Base-by-base conservation (phyloP, 2,888 invertebrate species). In the Amorpha juglandis region DNA sequence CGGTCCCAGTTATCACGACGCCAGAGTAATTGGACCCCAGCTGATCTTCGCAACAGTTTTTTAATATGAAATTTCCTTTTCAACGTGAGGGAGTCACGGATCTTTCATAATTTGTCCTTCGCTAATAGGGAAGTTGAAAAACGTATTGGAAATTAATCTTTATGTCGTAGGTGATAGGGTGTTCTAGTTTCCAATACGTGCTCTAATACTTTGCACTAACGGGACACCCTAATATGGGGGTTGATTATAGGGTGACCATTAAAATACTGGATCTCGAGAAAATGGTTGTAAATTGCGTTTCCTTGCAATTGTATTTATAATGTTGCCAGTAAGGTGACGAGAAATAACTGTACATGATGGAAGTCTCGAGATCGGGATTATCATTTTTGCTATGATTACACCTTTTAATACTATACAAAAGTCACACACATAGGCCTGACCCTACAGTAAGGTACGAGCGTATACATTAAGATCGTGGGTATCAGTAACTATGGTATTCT, bases 171-270 rank as follows among this genome's bases (percentile, higher is more conserved):
- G 19, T 19, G 8, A 58, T 58, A 58, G 42, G 19, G 58, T 58
- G 11, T 16, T 6, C 19, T 8, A 16, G 7, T 58, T 58, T 58
- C 3, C 55, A 6, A 58, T 58, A 16, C 11, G 16, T 55, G 47
- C 19, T 19, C 38, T 64, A 55, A 53, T 55, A 64, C 19, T 55
- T 45, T 53, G 53, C 68, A 66, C 65, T 85, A 87, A 87, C 87
- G 87, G 87, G 77, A 79, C 68, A 66, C 67, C 84, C 84, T 80
- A 79, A 83, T 85, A 87, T 74, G 80, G 82, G 83, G 86, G 80
- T 76, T 74, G 81, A 78, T 78, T 75, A 76, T 78, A 78, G 79
- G 78, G 78, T 80, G 75, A 63, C 77, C 73, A 75, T 73, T 69
- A 71, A 70, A 69, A 35, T 55, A 58, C 47, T 64, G 35, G 64